These are phyloP conservation scores for Phasianus colchicus DNA, from an alignment of 2,113 vertebrate genomes.

Conservation along the genomic window DNA sequence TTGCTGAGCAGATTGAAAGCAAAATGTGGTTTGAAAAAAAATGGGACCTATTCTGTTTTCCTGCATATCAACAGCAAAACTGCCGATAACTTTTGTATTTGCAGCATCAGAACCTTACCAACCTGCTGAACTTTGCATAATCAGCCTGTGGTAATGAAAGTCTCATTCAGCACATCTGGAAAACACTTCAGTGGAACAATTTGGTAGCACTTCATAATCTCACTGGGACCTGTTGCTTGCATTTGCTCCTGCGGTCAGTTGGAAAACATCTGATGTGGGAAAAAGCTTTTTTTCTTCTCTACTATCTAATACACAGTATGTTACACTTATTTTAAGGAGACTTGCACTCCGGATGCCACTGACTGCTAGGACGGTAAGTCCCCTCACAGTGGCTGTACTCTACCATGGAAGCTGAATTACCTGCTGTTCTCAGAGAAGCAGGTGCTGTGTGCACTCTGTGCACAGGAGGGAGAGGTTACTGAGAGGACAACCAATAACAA, in stretches of 20 bases:
- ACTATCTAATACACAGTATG: background rate
- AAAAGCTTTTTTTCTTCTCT: background rate
- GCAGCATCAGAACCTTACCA: background rate
- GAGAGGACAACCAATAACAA: slow-evolving; percentile 20
- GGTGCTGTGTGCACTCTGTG: background rate
- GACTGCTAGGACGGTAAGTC: background rate
- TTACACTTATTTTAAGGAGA: slow-evolving; percentile 35
- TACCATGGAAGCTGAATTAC: background rate
- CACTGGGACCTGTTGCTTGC: background rate
- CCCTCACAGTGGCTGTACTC: background rate
- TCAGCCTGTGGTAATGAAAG: background rate
- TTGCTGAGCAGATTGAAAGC: background rate
- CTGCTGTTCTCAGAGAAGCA: background rate
- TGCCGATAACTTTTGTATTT: background rate
- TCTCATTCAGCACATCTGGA: slow-evolving; percentile 25
- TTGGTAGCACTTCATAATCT: slow-evolving; percentile 40
- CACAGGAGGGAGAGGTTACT: slow-evolving; percentile 29
- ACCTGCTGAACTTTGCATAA: background rate
- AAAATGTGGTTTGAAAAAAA: background rate
- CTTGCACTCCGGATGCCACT: background rate
- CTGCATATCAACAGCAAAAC: background rate
- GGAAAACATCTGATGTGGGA: background rate
- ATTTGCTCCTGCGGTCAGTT: background rate
- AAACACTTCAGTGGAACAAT: slow-evolving; percentile 2
- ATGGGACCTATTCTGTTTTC: background rate